Conservation (phyloP, 2,113 vertebrate genomes). For the Xiphophorus couchianus region DNA sequence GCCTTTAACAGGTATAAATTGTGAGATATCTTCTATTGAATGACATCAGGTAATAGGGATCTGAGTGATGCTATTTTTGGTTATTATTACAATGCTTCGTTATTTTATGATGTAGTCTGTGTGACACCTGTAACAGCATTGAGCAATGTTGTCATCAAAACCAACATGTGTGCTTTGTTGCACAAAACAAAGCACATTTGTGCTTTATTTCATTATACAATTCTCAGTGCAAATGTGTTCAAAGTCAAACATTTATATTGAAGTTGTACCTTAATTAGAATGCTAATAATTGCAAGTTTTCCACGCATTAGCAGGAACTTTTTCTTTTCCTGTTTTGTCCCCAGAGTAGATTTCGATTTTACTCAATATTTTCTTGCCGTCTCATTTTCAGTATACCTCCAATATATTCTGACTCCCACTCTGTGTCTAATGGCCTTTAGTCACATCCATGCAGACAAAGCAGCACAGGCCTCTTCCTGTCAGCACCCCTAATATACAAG, state of each 20-base stretch:
- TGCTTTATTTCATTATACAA: no score
- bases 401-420: slow-evolving; percentile 43
- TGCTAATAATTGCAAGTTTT: background rate
- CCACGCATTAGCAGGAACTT: slow-evolving; percentile 4
- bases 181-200: no score
- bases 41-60: no score
- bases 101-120: no score
- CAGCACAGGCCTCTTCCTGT: slow-evolving; percentile 41
- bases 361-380: slow-evolving; percentile 29
- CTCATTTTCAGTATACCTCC: slow-evolving; percentile 32
- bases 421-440: slow-evolving; percentile 48
- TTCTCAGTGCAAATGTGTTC: background rate
- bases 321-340: slow-evolving; percentile 30
- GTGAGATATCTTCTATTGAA: no score
- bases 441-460: slow-evolving; percentile 50
- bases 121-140: no score
- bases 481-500: slow-evolving; percentile 26
- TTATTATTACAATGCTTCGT: no score
- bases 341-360: slow-evolving; percentile 7
- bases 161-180: no score
- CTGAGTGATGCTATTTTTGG: no score
- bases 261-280: background rate
- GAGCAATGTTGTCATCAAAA: no score
- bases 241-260: background rate
- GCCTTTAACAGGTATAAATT: no score